A percentile compares a stretch with the other conserved stretches of the same genome.
phyloP scores from a whole-genome alignment of 2,888 invertebrate species.

The Melieria crassipennis region DNA sequence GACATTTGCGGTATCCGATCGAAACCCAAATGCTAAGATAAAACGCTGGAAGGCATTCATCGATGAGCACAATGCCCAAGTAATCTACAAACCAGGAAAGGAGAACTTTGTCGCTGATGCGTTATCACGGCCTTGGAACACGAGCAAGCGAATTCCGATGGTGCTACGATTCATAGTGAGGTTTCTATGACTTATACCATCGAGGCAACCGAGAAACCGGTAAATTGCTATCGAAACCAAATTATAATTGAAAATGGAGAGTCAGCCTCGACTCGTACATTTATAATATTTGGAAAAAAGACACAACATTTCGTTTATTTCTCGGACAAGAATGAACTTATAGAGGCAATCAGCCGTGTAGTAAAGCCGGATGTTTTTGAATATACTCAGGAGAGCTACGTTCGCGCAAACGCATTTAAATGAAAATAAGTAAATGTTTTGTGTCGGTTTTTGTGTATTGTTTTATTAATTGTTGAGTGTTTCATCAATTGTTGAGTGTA shows the following conservation, averaged over 20 bases:
- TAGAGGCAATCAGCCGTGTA: conserved; percentile 11
- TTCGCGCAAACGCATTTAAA: too few species aligned
- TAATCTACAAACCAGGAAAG: conserved; percentile 26
- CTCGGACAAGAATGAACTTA: conserved; percentile 24
- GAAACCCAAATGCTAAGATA: conserved; percentile 29
- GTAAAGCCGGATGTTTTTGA: conserved; percentile 29
- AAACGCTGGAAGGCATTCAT: conserved; percentile 30
- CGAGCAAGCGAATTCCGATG: conserved; percentile 25
- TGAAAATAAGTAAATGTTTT: too few species aligned
- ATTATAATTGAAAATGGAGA: conserved; percentile 37
- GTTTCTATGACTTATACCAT: conserved; percentile 40
- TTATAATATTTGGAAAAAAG: conserved; percentile 37
- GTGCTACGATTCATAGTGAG: conserved; percentile 34
- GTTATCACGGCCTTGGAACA: conserved; percentile 29
- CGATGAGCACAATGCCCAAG: conserved; percentile 21
- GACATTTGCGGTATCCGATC: conserved; percentile 28
- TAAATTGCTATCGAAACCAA: conserved; percentile 44
- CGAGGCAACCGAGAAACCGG: conserved; percentile 39
- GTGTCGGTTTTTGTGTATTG: too few species aligned
- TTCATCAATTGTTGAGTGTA: too few species aligned
- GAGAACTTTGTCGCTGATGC: conserved; percentile 31
- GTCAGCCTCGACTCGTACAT: conserved; percentile 14
- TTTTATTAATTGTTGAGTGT: too few species aligned
- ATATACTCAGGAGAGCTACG: too few species aligned
- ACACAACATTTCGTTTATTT: conserved; percentile 32